Conservation (phyloP, 2,888 invertebrate genomes). For the Chelonus formosanus region DNA sequence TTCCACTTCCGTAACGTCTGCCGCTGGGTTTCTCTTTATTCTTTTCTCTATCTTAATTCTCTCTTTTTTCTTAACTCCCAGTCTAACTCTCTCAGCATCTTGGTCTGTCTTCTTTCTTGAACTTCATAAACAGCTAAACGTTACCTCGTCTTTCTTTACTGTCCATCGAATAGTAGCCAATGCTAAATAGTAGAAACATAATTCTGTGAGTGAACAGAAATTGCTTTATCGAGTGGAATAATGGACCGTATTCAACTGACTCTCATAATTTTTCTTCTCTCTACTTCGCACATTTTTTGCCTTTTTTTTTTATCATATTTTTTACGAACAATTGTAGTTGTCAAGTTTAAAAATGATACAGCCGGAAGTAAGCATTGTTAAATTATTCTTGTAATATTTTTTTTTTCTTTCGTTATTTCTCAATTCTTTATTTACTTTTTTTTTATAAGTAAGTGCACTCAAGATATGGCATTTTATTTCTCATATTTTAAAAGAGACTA, state of each 20-base stretch:
- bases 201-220: conserved; percentile 56
- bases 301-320: neutral
- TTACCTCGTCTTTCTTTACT: conserved; percentile 19
- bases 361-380: neutral
- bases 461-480: conserved; percentile 44
- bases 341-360: too few species aligned
- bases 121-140: conserved; percentile 14
- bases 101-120: conserved; percentile 2
- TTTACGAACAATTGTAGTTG: conserved; percentile 7
- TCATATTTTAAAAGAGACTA: conserved; percentile 44
- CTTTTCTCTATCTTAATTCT: conserved; percentile 31
- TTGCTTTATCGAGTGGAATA: conserved; percentile 64
- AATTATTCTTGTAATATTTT: neutral
- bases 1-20: conserved; percentile 46
- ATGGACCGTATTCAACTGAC: conserved; percentile 56
- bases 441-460: conserved; percentile 32
- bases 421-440: conserved; percentile 24
- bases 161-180: conserved; percentile 36
- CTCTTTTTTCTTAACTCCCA: conserved; percentile 12
- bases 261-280: conserved; percentile 54
- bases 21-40: conserved; percentile 29
- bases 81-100: conserved; percentile 12
- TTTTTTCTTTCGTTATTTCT: conserved; percentile 3
- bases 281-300: conserved; percentile 52
- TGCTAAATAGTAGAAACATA: conserved; percentile 60